Conservation (phyloP, 2,888 invertebrate genomes). For the Amaurobius ferox region DNA sequence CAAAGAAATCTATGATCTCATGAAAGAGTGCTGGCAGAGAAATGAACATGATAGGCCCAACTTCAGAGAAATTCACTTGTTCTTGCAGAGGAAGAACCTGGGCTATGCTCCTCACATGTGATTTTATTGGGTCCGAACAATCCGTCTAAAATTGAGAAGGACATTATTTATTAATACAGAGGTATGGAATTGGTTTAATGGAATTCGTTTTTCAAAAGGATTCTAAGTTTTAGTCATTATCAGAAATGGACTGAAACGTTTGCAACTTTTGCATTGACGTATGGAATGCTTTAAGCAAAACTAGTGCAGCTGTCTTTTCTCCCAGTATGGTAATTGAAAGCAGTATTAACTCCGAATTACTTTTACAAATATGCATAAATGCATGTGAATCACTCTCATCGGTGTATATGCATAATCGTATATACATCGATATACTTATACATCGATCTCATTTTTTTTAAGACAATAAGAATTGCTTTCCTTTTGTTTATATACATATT, state of each 20-base stretch:
- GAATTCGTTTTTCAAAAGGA: neutral
- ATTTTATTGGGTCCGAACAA: conserved; percentile 5
- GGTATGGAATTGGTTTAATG: neutral
- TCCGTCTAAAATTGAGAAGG: conserved; percentile 11
- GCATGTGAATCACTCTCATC: no score
- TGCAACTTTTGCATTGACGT: neutral
- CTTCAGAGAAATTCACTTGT: conserved; percentile 92
- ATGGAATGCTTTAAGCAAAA: neutral
- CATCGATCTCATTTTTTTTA: no score
- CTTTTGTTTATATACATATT: no score
- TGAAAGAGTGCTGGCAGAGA: conserved; percentile 94
- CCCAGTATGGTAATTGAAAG: no score
- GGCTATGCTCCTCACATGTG: conserved; percentile 78
- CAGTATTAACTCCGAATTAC: no score
- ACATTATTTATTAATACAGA: neutral
- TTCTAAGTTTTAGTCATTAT: neutral
- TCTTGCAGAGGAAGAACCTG: conserved; percentile 86
- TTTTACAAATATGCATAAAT: no score
- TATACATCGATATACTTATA: no score
- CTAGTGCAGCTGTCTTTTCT: neutral
- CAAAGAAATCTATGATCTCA: conserved; percentile 91
- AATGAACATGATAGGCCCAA: conserved; percentile 88
- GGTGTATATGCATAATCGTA: no score
- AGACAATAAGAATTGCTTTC: no score
- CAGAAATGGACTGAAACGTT: neutral